Base-by-base conservation (phyloP, 2,888 invertebrate genomes). In the Ochropacha duplaris region DNA sequence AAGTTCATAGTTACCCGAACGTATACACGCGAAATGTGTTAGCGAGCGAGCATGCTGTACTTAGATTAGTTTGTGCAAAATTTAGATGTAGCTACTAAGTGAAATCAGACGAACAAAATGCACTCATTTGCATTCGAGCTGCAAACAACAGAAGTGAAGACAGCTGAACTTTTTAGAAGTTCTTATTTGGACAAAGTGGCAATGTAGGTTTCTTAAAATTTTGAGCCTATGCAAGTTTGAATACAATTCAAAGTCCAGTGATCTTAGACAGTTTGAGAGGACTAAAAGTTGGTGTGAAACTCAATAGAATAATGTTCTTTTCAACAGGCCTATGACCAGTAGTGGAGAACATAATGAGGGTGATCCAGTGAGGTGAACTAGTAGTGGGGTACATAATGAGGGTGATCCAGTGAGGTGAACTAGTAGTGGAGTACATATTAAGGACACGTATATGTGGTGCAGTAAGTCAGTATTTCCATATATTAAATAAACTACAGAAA, bases 401-500 rank as follows among this genome's bases (percentile, higher is more conserved):
- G n/a, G n/a, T n/a, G n/a, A n/a, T n/a, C n/a, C n/a, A n/a, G n/a
- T n/a, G n/a, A n/a, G n/a, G n/a, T n/a, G n/a, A n/a, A n/a, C n/a
- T n/a, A n/a, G n/a, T n/a, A n/a, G n/a, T n/a, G n/a, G n/a, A n/a
- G n/a, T n/a, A n/a, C n/a, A n/a, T n/a, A n/a, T n/a, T n/a, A n/a
- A n/a, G n/a, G n/a, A n/a, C n/a, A 12, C 5, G 4, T 5, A 14
- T 14, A 31, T 9, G 31, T 36, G 22, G 28, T 19, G n/a, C 49
- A 26, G n/a, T 54, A 54, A 49, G 54, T 60, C 19, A 59, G 31
- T 60, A 71, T 73, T 66, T 64, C 66, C 69, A 62, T 64, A 68
- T 65, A 66, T 68, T 72, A 67, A 71, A 74, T 69, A 71, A 71
- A 72, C 71, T 63, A 66, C 56, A 56, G n/a, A 5, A 19, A 44